phyloP scores from a whole-genome alignment of 2,888 invertebrate genomes.

The Exocentrus adspersus region DNA sequence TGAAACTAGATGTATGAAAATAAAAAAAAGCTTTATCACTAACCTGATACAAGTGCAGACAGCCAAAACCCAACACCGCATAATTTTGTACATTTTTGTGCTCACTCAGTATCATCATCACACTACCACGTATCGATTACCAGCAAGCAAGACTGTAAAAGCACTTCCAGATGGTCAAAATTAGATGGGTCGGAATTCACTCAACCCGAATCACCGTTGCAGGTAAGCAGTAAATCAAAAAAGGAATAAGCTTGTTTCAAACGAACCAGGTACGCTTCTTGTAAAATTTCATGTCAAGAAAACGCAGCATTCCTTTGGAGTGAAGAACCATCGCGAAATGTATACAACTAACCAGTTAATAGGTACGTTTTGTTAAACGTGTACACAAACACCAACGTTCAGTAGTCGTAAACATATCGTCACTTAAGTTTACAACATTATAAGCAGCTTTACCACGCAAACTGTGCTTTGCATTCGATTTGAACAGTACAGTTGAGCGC shows the following conservation, averaged over 20 bases:
- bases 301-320: constrained; percentile 18
- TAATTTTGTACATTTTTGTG: constrained; percentile 17
- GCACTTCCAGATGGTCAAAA: not conserved
- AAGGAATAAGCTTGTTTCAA: constrained; percentile 16
- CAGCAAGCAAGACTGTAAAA: not conserved
- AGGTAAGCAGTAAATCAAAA: constrained; percentile 36
- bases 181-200: constrained; percentile 16
- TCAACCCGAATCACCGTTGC: constrained; percentile 8
- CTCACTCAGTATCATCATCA: constrained; percentile 22
- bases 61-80: constrained; percentile 6
- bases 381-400: not conserved
- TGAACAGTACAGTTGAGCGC: not conserved
- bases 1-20: too few relatives aligned
- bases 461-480: constrained; percentile 30
- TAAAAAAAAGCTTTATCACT: not conserved
- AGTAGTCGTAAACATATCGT: constrained; percentile 16
- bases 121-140: constrained; percentile 1
- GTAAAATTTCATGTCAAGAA: constrained; percentile 26
- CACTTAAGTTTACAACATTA: constrained; percentile 23
- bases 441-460: constrained; percentile 28
- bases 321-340: constrained; percentile 23
- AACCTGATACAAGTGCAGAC: constrained; percentile 17
- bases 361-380: not conserved
- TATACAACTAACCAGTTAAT: constrained; percentile 27
- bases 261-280: constrained; percentile 30